Evolutionary conservation across 2,888 invertebrate species (phyloP).

Genomic region (Lycocerus yunnanus): DNA sequence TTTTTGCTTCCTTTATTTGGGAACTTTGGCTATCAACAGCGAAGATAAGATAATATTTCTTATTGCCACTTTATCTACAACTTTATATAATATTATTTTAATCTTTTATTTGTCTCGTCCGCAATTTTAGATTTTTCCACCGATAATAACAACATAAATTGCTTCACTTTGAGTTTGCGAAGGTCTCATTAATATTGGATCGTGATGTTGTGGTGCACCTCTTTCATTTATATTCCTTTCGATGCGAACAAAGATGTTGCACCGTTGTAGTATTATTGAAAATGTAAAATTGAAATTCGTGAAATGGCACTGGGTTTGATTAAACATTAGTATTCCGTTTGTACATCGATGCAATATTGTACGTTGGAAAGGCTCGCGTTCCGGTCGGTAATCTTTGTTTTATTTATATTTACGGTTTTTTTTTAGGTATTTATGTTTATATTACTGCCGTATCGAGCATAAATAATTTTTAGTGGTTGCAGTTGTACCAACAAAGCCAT

Average conservation of each 20-base stretch:
- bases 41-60: not conserved
- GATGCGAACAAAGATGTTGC: not conserved
- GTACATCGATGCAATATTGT: not conserved
- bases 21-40: not conserved
- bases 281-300: not conserved
- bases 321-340: not conserved
- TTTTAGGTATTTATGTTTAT: not conserved
- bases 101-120: not conserved
- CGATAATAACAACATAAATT: not conserved
- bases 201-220: not conserved
- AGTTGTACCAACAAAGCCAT: conserved; percentile 5
- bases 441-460: not conserved
- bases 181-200: not conserved
- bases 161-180: not conserved
- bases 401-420: not conserved
- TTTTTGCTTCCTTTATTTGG: too few relatives aligned
- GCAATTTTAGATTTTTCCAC: not conserved
- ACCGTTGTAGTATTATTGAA: not conserved
- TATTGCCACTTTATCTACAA: not conserved
- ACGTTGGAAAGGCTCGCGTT: not conserved
- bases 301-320: not conserved
- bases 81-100: not conserved
- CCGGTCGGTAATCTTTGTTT: not conserved
- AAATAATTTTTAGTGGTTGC: not conserved
- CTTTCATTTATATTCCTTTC: not conserved